Percentiles rank a stretch among this genome's conserved stretches.
These are phyloP conservation scores for Pteromalus puparum DNA, from an alignment of 1,140 invertebrate species.

Conservation along the genomic window DNA sequence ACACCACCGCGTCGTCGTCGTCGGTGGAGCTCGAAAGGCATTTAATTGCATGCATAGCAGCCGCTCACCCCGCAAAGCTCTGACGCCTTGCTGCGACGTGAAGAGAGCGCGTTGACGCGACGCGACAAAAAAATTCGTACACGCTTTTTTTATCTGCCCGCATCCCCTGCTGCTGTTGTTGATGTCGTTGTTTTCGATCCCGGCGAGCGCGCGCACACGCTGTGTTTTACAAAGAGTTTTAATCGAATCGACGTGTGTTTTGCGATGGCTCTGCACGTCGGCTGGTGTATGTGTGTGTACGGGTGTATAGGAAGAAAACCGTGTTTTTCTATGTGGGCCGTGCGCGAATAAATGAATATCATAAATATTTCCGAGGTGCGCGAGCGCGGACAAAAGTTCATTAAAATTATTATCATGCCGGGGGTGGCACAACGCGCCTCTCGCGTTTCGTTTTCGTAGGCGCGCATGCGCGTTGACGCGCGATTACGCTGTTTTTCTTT, in stretches of 20 bases:
- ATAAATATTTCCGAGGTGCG: conserved; percentile 42
- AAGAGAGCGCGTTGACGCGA: background rate
- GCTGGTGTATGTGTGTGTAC: too few relatives aligned
- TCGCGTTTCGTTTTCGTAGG: conserved; percentile 24
- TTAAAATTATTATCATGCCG: conserved; percentile 44
- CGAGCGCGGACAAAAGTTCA: conserved; percentile 25
- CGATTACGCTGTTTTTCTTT: conserved; percentile 11
- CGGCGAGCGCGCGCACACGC: background rate
- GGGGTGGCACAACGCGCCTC: too few relatives aligned
- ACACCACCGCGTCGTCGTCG: background rate
- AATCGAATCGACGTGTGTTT: conserved; percentile 31
- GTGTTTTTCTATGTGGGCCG: background rate
- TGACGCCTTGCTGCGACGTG: background rate
- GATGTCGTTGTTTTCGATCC: background rate
- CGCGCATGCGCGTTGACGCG: background rate
- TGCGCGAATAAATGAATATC: conserved; percentile 39
- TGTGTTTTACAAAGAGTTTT: conserved; percentile 19
- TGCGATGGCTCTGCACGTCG: background rate
- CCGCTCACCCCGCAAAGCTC: background rate
- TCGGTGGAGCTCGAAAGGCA: conserved; percentile 20
- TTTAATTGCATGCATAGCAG: conserved; percentile 52
- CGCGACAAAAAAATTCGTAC: background rate
- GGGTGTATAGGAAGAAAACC: too few relatives aligned
- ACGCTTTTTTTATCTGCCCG: background rate
- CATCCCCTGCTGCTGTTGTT: too few relatives aligned